Evolutionary conservation across 1,140 invertebrate genomes (phyloP).

Genomic region (Daktulosphaira vitifoliae): DNA sequence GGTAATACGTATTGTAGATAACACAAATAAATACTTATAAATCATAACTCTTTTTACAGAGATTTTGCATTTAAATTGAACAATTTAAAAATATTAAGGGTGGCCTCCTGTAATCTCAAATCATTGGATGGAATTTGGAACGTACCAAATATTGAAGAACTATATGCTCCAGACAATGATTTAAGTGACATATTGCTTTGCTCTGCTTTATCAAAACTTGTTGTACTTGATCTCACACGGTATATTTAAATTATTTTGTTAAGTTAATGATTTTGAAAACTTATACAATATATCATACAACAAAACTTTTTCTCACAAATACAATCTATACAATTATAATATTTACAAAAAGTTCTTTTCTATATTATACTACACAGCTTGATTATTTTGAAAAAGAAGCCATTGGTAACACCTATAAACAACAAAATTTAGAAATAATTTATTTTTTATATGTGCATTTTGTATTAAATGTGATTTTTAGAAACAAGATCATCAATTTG

Average conservation of each 20-base stretch:
- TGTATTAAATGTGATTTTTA: neutral
- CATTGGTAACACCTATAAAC: too few relatives aligned
- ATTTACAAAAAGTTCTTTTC: too few relatives aligned
- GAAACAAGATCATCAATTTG: constrained; percentile 24
- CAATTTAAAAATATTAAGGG: constrained; percentile 51
- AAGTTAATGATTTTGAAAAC: too few relatives aligned
- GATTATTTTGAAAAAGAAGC: too few relatives aligned
- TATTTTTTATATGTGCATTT: neutral
- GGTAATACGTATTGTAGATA: constrained; percentile 31
- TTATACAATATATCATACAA: too few relatives aligned
- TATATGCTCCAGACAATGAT: constrained; percentile 54
- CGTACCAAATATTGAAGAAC: constrained; percentile 46
- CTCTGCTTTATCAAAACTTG: constrained; percentile 43
- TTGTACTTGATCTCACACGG: constrained; percentile 4
- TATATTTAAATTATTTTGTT: too few relatives aligned
- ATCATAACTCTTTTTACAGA: constrained; percentile 39
- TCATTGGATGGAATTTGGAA: constrained; percentile 57
- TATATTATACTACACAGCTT: too few relatives aligned
- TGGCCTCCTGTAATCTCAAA: constrained; percentile 55
- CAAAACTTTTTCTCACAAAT: too few relatives aligned
- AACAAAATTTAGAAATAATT: too few relatives aligned
- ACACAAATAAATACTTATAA: neutral
- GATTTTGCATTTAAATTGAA: constrained; percentile 57
- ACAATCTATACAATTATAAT: too few relatives aligned
- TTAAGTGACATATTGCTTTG: constrained; percentile 52